Conservation (phyloP, 2,888 invertebrate species). For the Zaprionus lineosus region DNA sequence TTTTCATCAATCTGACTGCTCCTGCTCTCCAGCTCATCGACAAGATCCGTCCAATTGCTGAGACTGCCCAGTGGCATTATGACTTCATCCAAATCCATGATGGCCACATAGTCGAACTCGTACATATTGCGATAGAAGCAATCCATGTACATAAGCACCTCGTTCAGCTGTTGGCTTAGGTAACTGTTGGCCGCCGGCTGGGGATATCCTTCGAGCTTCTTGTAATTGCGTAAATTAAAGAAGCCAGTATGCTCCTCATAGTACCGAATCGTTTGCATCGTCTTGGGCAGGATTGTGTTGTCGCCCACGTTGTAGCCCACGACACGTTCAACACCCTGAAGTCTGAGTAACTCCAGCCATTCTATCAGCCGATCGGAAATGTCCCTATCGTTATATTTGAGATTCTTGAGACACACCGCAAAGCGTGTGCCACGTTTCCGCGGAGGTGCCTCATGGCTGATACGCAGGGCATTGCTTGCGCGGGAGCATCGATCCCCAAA, state of each 20-base stretch:
- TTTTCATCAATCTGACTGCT: not conserved
- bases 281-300: constrained; percentile 89
- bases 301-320: constrained; percentile 90
- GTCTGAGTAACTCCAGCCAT: constrained; percentile 92
- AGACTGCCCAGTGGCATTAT: constrained; percentile 87
- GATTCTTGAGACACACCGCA: constrained; percentile 94
- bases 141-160: constrained; percentile 95
- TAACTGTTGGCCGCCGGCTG: constrained; percentile 89
- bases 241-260: constrained; percentile 84
- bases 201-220: constrained; percentile 86
- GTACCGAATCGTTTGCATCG: constrained; percentile 87
- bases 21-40: constrained; percentile 83
- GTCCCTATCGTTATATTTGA: constrained; percentile 94
- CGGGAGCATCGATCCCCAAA: constrained; percentile 26
- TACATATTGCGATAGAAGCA: constrained; percentile 95
- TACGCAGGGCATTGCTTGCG: constrained; percentile 72
- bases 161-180: constrained; percentile 94
- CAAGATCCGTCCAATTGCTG: constrained; percentile 82
- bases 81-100: constrained; percentile 95
- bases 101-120: constrained; percentile 91
- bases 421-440: constrained; percentile 74
- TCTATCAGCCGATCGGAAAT: constrained; percentile 92
- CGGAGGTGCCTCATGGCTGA: constrained; percentile 22
- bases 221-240: constrained; percentile 88
- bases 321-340: constrained; percentile 93